phyloP scores from a whole-genome alignment of 2,113 vertebrate species.

The Gila orcuttii region DNA sequence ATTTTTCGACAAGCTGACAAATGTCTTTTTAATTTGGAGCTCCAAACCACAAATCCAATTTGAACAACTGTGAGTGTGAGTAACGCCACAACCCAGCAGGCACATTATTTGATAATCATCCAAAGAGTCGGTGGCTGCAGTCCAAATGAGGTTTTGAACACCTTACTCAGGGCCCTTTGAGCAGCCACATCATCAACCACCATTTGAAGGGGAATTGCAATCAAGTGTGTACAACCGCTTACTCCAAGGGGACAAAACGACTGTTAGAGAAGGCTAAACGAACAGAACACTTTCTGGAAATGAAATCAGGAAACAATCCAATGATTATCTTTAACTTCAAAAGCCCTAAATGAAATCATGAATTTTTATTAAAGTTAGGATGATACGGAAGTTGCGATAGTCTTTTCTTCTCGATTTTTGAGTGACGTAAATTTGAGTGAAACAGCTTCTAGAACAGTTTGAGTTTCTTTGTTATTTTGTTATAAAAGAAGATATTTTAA shows the following conservation, averaged over 20 bases:
- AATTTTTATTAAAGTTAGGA: not conserved
- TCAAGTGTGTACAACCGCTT: slow-evolving; percentile 14
- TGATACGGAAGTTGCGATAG: too few relatives aligned
- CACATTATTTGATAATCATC: slow-evolving; percentile 26
- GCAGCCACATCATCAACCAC: slow-evolving; percentile 1
- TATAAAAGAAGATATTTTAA: too few relatives aligned
- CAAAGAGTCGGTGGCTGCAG: slow-evolving; percentile 7
- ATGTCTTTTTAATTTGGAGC: slow-evolving; percentile 41
- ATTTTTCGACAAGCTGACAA: slow-evolving; percentile 25
- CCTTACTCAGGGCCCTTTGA: slow-evolving; percentile 6
- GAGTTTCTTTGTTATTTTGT: too few relatives aligned
- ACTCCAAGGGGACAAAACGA: not conserved
- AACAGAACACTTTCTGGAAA: not conserved
- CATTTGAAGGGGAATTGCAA: slow-evolving; percentile 2
- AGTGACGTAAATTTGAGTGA: too few relatives aligned
- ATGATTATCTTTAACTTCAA: not conserved
- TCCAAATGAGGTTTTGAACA: slow-evolving; percentile 25
- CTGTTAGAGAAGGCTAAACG: not conserved
- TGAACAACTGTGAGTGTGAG: not conserved
- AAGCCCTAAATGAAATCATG: not conserved
- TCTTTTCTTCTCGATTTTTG: too few relatives aligned
- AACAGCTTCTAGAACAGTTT: too few relatives aligned
- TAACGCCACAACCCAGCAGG: slow-evolving; percentile 20
- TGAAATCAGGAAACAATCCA: not conserved
- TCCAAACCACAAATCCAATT: slow-evolving; percentile 29